Evolutionary conservation across 2,113 vertebrate genomes (phyloP).

Genomic region (Sebastes fasciatus): DNA sequence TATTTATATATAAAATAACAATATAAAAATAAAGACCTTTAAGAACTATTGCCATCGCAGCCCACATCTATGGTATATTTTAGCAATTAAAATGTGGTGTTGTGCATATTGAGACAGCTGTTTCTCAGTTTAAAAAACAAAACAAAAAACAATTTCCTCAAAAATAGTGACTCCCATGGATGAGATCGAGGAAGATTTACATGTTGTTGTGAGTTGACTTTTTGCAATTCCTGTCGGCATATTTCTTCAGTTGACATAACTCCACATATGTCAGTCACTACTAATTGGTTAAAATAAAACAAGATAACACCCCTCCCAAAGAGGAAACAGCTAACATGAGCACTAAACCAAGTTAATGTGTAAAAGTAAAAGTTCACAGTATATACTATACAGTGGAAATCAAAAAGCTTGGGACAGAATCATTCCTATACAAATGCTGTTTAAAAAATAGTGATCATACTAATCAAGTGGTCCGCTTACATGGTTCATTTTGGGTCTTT

Average conservation of each 20-base stretch:
- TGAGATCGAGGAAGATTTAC: neutral
- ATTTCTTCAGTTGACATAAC: too few relatives aligned
- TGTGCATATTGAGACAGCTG: neutral
- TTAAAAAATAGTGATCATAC: too few relatives aligned
- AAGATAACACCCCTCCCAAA: too few relatives aligned
- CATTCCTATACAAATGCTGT: too few relatives aligned
- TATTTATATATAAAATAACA: too few relatives aligned
- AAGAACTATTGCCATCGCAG: neutral
- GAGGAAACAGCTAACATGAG: neutral
- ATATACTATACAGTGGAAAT: neutral
- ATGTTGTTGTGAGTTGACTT: neutral
- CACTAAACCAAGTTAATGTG: neutral
- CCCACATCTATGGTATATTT: neutral
- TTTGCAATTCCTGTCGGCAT: too few relatives aligned
- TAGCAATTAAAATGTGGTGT: neutral
- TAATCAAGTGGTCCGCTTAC: too few relatives aligned
- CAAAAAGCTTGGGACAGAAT: too few relatives aligned
- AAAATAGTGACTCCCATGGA: neutral
- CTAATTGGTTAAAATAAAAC: too few relatives aligned
- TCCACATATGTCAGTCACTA: too few relatives aligned
- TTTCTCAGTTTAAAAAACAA: neutral
- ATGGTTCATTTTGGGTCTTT: too few relatives aligned
- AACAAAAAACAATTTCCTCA: neutral
- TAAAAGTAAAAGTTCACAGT: neutral
- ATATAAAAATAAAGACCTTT: neutral